Conservation (phyloP, 2,888 invertebrate genomes). For the Pyrochroa serraticornis region DNA sequence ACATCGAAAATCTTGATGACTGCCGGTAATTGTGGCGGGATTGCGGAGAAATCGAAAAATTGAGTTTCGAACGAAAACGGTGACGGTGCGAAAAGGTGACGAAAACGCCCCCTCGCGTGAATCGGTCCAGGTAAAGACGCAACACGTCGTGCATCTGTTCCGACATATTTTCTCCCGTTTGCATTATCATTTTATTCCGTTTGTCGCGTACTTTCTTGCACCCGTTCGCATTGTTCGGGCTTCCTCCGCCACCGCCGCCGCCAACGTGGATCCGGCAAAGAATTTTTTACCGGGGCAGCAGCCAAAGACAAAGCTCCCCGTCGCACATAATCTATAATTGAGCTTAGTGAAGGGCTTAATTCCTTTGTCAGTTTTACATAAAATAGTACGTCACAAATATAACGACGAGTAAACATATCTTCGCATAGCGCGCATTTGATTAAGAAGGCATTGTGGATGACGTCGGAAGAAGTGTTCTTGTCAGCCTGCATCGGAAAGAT, state of each 20-base stretch:
- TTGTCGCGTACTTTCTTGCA: conserved; percentile 12
- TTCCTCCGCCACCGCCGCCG: background rate
- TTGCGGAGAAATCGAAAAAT: too few relatives aligned
- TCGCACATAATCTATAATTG: conserved; percentile 41
- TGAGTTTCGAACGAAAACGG: too few relatives aligned
- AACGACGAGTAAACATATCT: conserved; percentile 53
- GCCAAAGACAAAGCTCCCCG: conserved; percentile 30
- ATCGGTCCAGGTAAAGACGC: conserved; percentile 6
- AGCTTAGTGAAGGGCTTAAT: conserved; percentile 34
- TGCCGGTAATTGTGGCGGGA: too few relatives aligned
- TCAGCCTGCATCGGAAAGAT: conserved; percentile 58
- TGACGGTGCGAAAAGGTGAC: too few relatives aligned
- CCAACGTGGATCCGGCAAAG: conserved; percentile 3
- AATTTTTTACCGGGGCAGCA: conserved; percentile 16
- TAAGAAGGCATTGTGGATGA: conserved; percentile 55
- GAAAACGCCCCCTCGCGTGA: too few relatives aligned
- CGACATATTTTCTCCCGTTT: conserved; percentile 2
- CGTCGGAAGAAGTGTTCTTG: conserved; percentile 57
- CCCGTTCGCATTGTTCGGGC: conserved; percentile 16
- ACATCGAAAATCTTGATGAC: too few relatives aligned
- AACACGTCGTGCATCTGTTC: conserved; percentile 7
- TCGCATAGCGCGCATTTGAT: conserved; percentile 50
- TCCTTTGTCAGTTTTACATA: conserved; percentile 46
- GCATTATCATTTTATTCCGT: conserved; percentile 14
- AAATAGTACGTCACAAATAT: conserved; percentile 49